phyloP scores from a whole-genome alignment of 2,113 vertebrate genomes.

The Calyptomena viridis region DNA sequence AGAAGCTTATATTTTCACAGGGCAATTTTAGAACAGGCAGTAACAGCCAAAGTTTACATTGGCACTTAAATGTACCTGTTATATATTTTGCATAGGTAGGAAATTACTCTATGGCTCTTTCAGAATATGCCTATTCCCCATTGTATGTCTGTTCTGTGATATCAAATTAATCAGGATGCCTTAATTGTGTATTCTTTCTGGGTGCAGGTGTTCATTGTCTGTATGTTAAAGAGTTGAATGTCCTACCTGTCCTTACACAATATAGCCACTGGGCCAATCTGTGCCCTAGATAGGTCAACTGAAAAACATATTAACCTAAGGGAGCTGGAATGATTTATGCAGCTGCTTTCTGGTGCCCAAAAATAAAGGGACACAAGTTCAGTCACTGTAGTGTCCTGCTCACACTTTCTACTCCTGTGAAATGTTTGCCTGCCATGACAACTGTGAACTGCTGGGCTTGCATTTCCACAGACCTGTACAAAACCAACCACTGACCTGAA shows the following conservation, averaged over 20 bases:
- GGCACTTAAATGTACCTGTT: not conserved
- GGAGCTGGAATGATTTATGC: not conserved
- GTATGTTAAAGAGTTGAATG: conserved; percentile 53
- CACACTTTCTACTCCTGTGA: not conserved
- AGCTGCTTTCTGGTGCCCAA: not conserved
- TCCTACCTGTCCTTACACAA: conserved; percentile 57
- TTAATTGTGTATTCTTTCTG: conserved; percentile 56
- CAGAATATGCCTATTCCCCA: not conserved
- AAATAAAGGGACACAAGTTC: not conserved
- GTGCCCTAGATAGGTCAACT: conserved; percentile 15
- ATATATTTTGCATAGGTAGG: not conserved
- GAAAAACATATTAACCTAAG: not conserved
- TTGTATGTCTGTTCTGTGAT: not conserved
- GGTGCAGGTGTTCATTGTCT: not conserved
- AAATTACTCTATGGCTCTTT: not conserved
- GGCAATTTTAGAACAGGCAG: not conserved
- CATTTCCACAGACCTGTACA: not conserved
- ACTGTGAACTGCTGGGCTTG: not conserved
- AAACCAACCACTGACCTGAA: not conserved
- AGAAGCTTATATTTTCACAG: not conserved
- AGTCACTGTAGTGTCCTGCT: not conserved
- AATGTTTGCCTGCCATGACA: not conserved
- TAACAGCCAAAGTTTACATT: not conserved
- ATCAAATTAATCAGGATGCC: conserved; percentile 41
- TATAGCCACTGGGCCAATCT: not conserved